Conservation (phyloP, 2,113 vertebrate genomes). For the Bungarus multicinctus region DNA sequence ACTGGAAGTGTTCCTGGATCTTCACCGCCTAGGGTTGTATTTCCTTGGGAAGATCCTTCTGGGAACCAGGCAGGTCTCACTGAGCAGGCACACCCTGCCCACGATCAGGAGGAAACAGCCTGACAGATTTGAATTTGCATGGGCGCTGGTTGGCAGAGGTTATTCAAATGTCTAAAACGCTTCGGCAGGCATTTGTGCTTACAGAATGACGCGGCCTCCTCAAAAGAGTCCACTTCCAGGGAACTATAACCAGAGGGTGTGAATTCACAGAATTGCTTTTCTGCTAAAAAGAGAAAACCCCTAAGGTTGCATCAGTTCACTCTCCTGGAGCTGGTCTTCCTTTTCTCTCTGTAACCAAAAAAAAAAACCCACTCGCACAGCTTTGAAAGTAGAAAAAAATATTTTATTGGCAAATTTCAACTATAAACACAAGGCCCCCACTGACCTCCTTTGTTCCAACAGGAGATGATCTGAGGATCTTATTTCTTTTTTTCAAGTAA, state of each 20-base stretch:
- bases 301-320: neutral
- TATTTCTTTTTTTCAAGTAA: slow-evolving; percentile 6
- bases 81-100: neutral
- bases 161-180: neutral
- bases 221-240: neutral
- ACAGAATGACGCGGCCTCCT: neutral
- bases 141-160: neutral
- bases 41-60: neutral
- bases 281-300: neutral
- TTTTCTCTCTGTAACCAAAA: no score
- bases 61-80: neutral
- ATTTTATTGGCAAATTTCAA: slow-evolving; percentile 22
- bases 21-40: neutral
- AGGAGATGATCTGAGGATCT: no score
- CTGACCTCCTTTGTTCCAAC: neutral
- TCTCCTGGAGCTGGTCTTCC: neutral
- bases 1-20: neutral
- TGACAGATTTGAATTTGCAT: neutral
- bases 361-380: neutral
- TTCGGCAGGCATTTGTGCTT: neutral
- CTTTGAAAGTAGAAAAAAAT: slow-evolving; percentile 18
- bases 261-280: neutral
- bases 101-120: neutral
- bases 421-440: neutral
- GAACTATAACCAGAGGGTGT: neutral